Evolutionary conservation across 2,888 invertebrate genomes (phyloP), one percentile per base, ranked within the genome.

Genomic region (Drosophila paramelanica): DNA sequence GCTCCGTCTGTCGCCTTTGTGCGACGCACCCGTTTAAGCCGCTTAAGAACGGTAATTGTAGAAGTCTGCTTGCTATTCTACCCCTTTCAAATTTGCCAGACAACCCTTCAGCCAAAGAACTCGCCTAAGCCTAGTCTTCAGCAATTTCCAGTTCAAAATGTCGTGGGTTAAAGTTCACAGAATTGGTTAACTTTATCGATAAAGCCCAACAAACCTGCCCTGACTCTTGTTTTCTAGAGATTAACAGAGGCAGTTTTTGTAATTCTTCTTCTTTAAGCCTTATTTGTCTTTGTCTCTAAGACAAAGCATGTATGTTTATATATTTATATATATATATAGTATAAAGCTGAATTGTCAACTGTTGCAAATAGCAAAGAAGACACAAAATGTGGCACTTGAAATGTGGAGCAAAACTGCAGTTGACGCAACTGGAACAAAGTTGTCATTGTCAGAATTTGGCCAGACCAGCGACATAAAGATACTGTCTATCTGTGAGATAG

Each of bases 31-130:
- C 49, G 57, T 42, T 57, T 87, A 85, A 83, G 85, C 85, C 50
- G 88, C 83, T 83, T 87, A 77, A 61, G 43, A 49, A 67, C 42
- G 68, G 82, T 87, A 83, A 83, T 87, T 81, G 74, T 72, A 84
- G 64, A 33, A 53, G 25, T 53, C 49, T 68, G 43, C 45, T 31
- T 1, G 41, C 45, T 23, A 1, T 20, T 8, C 23, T 53, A 36
- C n/a, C 31, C n/a, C n/a, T 36, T 10, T 0, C 23, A 45, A 11
- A 20, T 43, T 50, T 14, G 47, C 23, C 73, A 69, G 67, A 31
- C 65, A 75, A 75, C 56, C 65, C 82, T 61, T 77, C 81, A 41
- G 17, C 55, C 45, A 23, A n/a, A 38, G 14, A 61, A 33, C 51
- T 52, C 20, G 39, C 27, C 14, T 38, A 41, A 47, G 47, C 39